phyloP scores from a whole-genome alignment of 1,140 invertebrate species.

The Augochlora pura region DNA sequence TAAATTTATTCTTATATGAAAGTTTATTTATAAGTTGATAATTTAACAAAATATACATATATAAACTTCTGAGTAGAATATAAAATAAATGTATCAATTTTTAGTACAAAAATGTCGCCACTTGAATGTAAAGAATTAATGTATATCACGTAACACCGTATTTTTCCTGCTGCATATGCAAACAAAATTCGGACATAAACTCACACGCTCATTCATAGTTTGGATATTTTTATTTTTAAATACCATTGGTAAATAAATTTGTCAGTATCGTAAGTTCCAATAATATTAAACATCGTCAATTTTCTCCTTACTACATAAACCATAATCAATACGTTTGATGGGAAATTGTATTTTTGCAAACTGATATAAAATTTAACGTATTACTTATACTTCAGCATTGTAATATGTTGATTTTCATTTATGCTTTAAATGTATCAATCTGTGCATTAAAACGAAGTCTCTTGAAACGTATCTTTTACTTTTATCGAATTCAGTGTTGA shows the following conservation, averaged over 20 bases:
- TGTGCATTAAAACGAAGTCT: slow-evolving; percentile 66
- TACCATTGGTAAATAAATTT: slow-evolving; percentile 2
- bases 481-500: slow-evolving; percentile 70
- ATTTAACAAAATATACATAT: slow-evolving; percentile 33
- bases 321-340: background rate
- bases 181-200: background rate
- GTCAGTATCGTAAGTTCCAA: slow-evolving; percentile 9
- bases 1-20: background rate
- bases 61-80: slow-evolving; percentile 25
- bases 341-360: background rate
- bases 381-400: background rate
- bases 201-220: background rate
- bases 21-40: slow-evolving; percentile 43
- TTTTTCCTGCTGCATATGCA: background rate
- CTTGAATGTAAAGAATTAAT: slow-evolving; percentile 27
- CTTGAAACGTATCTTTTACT: slow-evolving; percentile 72
- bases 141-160: slow-evolving; percentile 28
- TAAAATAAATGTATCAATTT: slow-evolving; percentile 19
- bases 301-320: background rate
- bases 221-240: background rate
- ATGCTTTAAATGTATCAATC: slow-evolving; percentile 7
- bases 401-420: slow-evolving; percentile 15
- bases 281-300: background rate
- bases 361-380: slow-evolving; percentile 10
- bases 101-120: slow-evolving; percentile 13